Evolutionary conservation across 2,113 vertebrate genomes (phyloP).

Genomic region (Eptatretus burgeri): DNA sequence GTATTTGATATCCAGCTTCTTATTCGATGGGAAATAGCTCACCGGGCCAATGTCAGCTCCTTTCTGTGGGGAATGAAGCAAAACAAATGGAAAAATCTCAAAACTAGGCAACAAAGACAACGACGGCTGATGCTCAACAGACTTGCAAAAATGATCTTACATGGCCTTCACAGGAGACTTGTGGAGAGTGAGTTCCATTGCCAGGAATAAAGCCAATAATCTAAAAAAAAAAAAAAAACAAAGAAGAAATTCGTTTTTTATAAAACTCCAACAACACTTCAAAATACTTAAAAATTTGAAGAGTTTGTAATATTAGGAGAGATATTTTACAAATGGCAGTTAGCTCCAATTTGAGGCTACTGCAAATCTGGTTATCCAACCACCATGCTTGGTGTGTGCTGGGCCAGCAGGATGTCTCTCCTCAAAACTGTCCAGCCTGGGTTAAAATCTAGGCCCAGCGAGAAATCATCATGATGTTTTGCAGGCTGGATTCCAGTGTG

Average conservation of each 20-base stretch:
- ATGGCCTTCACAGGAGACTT: background rate
- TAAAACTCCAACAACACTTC: background rate
- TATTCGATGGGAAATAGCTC: constrained; percentile 31
- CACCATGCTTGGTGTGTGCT: no score
- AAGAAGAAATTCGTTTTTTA: background rate
- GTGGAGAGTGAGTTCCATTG: constrained; percentile 15
- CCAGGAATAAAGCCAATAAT: constrained; percentile 62
- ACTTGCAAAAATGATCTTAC: background rate
- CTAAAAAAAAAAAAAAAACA: constrained; percentile 19
- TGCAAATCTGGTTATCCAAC: no score
- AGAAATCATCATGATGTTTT: no score
- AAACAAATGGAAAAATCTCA: constrained; percentile 8
- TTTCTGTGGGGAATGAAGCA: constrained; percentile 21
- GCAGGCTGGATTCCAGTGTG: no score
- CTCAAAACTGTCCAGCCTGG: no score
- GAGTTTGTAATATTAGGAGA: no score
- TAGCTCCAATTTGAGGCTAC: no score
- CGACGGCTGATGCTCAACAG: background rate
- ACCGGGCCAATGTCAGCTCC: constrained; percentile 17
- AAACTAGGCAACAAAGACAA: constrained; percentile 1
- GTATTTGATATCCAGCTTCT: constrained; percentile 56
- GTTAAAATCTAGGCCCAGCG: no score
- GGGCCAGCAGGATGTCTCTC: no score
- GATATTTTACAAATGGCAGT: no score
- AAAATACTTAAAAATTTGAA: background rate